Evolutionary conservation across 2,888 invertebrate species (phyloP).

Genomic region (Siphonodentalium dalli): DNA sequence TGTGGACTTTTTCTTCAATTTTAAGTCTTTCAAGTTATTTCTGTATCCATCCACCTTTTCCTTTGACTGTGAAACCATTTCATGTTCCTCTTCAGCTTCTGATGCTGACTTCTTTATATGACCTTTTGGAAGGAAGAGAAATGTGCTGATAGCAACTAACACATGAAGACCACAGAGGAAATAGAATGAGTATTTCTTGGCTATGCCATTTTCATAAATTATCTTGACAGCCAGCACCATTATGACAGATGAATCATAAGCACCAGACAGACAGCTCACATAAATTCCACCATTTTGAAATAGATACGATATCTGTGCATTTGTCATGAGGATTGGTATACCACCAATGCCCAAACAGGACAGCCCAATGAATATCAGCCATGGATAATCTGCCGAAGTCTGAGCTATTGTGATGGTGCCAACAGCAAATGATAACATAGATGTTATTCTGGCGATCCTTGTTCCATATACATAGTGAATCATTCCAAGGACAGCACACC

Average conservation of each 20-base stretch:
- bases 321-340: constrained; percentile 41
- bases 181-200: constrained; percentile 37
- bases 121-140: constrained; percentile 43
- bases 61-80: too few relatives aligned
- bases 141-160: constrained; percentile 43
- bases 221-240: constrained; percentile 23
- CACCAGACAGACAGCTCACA: not conserved
- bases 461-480: constrained; percentile 49
- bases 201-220: constrained; percentile 35
- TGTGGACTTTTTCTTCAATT: too few relatives aligned
- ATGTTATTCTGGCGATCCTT: constrained; percentile 37
- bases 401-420: too few relatives aligned
- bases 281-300: not conserved
- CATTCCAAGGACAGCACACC: constrained; percentile 46
- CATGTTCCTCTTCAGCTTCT: too few relatives aligned
- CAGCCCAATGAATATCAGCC: constrained; percentile 46
- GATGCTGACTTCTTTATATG: too few relatives aligned
- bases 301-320: constrained; percentile 31
- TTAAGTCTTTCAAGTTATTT: too few relatives aligned
- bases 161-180: constrained; percentile 34
- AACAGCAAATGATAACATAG: constrained; percentile 35
- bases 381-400: constrained; percentile 34
- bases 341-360: constrained; percentile 44
- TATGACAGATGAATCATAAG: not conserved
- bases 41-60: too few relatives aligned